phyloP scores from a whole-genome alignment of 2,888 invertebrate genomes.

The Erannis defoliaria region DNA sequence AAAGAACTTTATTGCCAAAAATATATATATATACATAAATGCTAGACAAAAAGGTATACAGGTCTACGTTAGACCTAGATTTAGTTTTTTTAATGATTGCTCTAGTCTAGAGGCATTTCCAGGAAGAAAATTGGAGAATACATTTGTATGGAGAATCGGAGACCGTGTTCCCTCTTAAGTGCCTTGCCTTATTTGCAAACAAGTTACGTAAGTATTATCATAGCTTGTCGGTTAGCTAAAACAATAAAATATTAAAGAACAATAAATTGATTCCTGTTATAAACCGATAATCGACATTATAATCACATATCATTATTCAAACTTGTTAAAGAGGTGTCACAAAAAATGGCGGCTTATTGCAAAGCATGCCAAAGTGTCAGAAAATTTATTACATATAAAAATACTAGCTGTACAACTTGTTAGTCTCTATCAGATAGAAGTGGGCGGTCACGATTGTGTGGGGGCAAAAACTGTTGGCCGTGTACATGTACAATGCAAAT shows the following conservation, averaged over 20 bases:
- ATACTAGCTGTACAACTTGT: constrained; percentile 41
- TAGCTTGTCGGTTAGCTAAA: too few species aligned
- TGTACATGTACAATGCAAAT: constrained; percentile 57
- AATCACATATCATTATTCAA: constrained; percentile 41
- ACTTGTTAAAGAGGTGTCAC: constrained; percentile 39
- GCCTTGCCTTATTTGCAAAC: too few species aligned
- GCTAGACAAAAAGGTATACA: too few species aligned
- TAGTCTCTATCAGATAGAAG: constrained; percentile 44
- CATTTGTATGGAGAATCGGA: too few species aligned
- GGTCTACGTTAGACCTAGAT: too few species aligned
- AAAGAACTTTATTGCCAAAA: too few species aligned
- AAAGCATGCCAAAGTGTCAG: constrained; percentile 52
- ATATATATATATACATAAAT: too few species aligned
- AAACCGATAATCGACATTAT: constrained; percentile 21
- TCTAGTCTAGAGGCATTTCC: too few species aligned
- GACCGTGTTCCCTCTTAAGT: too few species aligned
- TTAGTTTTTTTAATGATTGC: too few species aligned
- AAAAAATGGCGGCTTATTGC: constrained; percentile 43
- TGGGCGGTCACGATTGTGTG: constrained; percentile 52
- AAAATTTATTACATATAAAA: constrained; percentile 55
- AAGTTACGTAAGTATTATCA: too few species aligned
- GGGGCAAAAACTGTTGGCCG: constrained; percentile 52
- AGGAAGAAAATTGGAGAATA: too few species aligned
- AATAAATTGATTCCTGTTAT: constrained; percentile 25
- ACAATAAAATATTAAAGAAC: constrained; percentile 37